phyloP scores from a whole-genome alignment of 2,888 invertebrate species.

The Drosophila infuscata region DNA sequence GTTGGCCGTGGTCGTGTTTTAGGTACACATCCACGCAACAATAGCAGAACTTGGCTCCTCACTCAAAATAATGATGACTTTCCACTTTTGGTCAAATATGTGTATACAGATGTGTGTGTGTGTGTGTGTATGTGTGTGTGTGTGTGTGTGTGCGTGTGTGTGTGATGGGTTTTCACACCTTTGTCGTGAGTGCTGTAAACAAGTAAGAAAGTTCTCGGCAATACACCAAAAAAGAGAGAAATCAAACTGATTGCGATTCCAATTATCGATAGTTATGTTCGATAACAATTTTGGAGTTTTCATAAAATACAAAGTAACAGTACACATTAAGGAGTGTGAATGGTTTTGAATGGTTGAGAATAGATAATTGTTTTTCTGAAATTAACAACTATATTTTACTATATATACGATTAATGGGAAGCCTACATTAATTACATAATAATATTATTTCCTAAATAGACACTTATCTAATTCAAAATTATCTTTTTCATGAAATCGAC shows the following conservation, averaged over 20 bases:
- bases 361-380: background rate
- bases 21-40: background rate
- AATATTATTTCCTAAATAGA: background rate
- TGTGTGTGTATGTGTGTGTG: background rate
- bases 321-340: background rate
- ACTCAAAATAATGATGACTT: constrained; percentile 45
- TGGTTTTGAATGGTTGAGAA: background rate
- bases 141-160: background rate
- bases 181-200: background rate
- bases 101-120: background rate
- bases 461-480: background rate
- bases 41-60: constrained; percentile 1
- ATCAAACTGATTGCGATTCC: background rate
- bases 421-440: background rate
- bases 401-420: background rate
- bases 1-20: background rate
- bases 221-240: background rate
- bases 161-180: background rate
- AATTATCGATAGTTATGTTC: constrained; percentile 4
- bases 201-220: background rate
- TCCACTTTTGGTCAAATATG: constrained; percentile 23
- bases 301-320: background rate
- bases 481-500: background rate
- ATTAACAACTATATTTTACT: background rate
- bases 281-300: background rate